Evolutionary conservation across 2,113 vertebrate species (phyloP).

Genomic region (Psittacula cyanocephala): DNA sequence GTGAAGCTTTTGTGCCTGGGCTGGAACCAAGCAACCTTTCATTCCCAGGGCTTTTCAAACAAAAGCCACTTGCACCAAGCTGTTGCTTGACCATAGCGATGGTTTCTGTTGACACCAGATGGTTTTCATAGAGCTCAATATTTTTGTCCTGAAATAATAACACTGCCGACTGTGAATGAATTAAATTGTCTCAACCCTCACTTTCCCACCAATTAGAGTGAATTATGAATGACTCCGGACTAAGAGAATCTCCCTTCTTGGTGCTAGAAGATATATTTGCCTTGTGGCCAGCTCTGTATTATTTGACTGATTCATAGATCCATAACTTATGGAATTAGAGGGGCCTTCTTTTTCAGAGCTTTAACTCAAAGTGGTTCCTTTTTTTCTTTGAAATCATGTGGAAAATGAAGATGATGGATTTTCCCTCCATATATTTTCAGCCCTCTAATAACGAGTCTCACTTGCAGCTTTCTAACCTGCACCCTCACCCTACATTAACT

Average conservation of each 20-base stretch:
- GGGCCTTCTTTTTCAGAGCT: slow-evolving; percentile 44
- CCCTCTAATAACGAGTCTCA: slow-evolving; percentile 20
- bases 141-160: slow-evolving; percentile 32
- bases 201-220: slow-evolving; percentile 59
- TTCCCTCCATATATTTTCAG: slow-evolving; percentile 41
- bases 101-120: slow-evolving; percentile 36
- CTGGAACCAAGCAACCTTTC: not conserved
- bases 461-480: slow-evolving; percentile 9
- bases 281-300: slow-evolving; percentile 3
- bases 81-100: not conserved
- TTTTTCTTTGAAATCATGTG: slow-evolving; percentile 46
- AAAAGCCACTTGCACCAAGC: not conserved
- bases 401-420: slow-evolving; percentile 48
- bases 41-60: not conserved
- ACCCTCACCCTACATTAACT: not conserved
- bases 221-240: slow-evolving; percentile 43
- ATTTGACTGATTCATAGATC: slow-evolving; percentile 57
- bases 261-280: slow-evolving; percentile 45
- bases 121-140: slow-evolving; percentile 34
- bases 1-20: not conserved
- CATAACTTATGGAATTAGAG: slow-evolving; percentile 50
- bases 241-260: slow-evolving; percentile 26
- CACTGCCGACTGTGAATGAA: slow-evolving; percentile 15
- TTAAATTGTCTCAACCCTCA: slow-evolving; percentile 43
- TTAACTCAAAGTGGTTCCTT: slow-evolving; percentile 24